Percentiles rank a stretch among this genome's conserved stretches.
These are phyloP conservation scores for Coryphaenoides rupestris DNA, from an alignment of 2,113 vertebrate species.

Conservation along the genomic window DNA sequence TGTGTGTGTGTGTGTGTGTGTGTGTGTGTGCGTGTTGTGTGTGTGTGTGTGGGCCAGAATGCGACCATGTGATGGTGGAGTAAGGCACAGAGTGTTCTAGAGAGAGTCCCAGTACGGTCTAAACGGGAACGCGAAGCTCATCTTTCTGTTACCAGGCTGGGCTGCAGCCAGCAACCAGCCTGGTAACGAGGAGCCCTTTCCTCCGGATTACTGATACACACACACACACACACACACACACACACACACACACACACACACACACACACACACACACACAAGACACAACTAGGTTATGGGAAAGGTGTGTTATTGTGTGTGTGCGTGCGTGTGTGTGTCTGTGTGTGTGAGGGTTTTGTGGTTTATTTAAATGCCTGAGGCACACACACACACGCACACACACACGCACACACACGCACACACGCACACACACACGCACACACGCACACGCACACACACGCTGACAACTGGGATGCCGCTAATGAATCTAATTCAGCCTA, in stretches of 20 bases:
- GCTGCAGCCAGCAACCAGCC: too few relatives aligned
- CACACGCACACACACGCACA: not conserved
- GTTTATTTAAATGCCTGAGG: not conserved
- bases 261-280: not conserved
- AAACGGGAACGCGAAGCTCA: too few relatives aligned
- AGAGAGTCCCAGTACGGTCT: too few relatives aligned
- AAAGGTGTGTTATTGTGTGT: too few relatives aligned
- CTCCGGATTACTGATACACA: too few relatives aligned
- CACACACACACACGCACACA: not conserved
- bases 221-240: not conserved
- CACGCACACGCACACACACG: not conserved
- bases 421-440: not conserved
- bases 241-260: slow-evolving; percentile 3
- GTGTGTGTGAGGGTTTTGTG: too few relatives aligned
- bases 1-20: not conserved
- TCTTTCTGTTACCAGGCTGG: too few relatives aligned
- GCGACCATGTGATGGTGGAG: not conserved
- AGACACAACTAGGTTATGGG: not conserved
- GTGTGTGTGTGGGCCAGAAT: not conserved
- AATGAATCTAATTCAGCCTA: not conserved
- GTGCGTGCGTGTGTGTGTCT: too few relatives aligned
- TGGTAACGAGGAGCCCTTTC: too few relatives aligned
- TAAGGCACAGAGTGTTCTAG: not conserved
- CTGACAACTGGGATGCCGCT: not conserved
- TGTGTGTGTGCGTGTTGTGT: not conserved